Evolutionary conservation across 2,113 vertebrate species (phyloP).

Genomic region (Turnix velox): DNA sequence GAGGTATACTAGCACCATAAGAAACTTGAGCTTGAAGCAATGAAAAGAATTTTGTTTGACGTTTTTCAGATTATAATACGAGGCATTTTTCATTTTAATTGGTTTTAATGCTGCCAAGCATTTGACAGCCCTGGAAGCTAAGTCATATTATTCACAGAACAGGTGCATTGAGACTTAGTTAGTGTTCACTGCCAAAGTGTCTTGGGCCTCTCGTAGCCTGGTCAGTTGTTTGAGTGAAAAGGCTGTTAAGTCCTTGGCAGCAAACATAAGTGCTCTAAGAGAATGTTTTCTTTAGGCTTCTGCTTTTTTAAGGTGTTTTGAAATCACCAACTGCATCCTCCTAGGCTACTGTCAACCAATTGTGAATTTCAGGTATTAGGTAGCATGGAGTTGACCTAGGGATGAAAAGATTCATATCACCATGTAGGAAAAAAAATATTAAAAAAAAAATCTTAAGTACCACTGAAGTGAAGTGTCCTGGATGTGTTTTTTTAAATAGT

Average conservation of each 20-base stretch:
- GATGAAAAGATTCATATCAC: neutral
- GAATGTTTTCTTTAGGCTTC: neutral
- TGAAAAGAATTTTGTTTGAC: conserved; percentile 21
- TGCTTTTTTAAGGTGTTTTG: neutral
- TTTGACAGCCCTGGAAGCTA: conserved; percentile 20
- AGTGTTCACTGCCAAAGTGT: neutral
- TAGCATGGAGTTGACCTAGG: neutral
- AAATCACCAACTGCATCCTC: neutral
- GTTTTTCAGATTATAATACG: conserved; percentile 20
- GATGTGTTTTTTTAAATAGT: neutral
- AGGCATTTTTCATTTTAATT: conserved; percentile 54
- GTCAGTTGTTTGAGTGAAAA: neutral
- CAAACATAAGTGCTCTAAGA: neutral
- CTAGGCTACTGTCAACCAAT: neutral
- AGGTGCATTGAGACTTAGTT: neutral
- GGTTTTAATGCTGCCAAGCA: conserved; percentile 30
- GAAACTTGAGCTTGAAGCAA: conserved; percentile 9
- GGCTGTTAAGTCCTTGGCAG: neutral
- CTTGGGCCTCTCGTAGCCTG: neutral
- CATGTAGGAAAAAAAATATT: neutral
- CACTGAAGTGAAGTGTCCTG: neutral
- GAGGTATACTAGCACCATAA: neutral
- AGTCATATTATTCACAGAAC: conserved; percentile 6
- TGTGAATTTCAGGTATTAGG: neutral
- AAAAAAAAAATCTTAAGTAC: neutral